Evolutionary conservation across 2,797 vertebrate genomes (phyloP).

Genomic region (Poeciliopsis gracilis): DNA sequence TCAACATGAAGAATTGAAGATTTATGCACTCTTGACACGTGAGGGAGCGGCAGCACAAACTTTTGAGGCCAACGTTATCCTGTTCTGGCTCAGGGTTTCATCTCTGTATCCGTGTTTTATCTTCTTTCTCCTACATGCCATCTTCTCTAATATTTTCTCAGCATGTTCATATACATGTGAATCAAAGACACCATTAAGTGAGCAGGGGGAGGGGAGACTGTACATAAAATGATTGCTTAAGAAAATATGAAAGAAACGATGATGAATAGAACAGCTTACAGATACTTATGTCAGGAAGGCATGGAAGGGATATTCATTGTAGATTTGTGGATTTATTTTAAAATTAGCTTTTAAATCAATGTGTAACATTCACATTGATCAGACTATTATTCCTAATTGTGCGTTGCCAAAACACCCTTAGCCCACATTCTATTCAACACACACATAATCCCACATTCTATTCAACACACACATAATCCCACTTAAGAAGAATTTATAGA

Average conservation of each 20-base stretch:
- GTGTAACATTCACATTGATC: background rate
- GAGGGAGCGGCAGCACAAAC: background rate
- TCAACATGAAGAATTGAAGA: constrained; percentile 23
- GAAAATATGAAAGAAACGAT: constrained; percentile 27
- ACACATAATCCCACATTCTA: no score
- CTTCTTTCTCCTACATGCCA: constrained; percentile 30
- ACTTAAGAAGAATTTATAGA: no score
- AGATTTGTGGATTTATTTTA: background rate
- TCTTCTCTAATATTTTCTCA: constrained; percentile 41
- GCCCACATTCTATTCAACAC: background rate
- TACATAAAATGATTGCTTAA: constrained; percentile 15
- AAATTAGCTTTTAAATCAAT: background rate
- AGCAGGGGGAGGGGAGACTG: background rate
- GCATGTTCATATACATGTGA: constrained; percentile 32
- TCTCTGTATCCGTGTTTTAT: constrained; percentile 40
- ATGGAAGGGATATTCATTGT: background rate
- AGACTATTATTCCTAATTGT: background rate
- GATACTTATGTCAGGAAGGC: background rate
- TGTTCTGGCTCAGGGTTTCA: constrained; percentile 28
- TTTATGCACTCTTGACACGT: background rate
- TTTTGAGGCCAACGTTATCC: constrained; percentile 18
- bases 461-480: no score
- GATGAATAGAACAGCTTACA: constrained; percentile 28
- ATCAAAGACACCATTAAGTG: constrained; percentile 53
- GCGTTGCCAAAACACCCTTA: background rate